Evolutionary conservation across 2,888 invertebrate species (phyloP), one percentile per base, ranked within the genome.

Genomic region (Tridacna gigas): DNA sequence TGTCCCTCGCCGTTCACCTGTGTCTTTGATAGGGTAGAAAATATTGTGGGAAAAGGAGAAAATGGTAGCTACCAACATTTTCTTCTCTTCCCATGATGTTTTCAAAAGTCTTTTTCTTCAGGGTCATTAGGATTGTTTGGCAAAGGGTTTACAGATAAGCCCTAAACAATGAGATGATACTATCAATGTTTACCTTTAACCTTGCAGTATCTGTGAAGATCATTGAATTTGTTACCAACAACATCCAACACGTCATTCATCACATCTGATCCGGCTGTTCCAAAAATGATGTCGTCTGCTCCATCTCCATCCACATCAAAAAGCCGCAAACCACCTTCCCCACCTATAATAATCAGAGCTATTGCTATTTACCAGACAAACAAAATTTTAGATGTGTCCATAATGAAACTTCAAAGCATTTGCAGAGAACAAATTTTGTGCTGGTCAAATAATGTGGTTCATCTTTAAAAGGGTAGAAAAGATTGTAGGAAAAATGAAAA

Each of bases 241-340:
- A 67, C 60, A 22, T 56, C 61, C 47, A 81, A 60, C 9, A 51
- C 37, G 20, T n/a, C 20, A 0, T 22, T 47, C 1, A 61, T n/a
- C 20, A 69, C 22, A 9, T 47, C 65, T 20, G 69, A 71, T 20
- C 37, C 51, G 20, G 83, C 85, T 45, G 90, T 61, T 37, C 91
- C 92, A 69, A 93, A 81, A 20, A 94, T 82, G 51, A 94, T 79
- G 82, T 94, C 94, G 75, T 92, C 88, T n/a, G 87, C 51, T 0
- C 93, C 93, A 86, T 94, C 94, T 47, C 89, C 91, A 87, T 94
- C 92, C 22, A 93, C 91, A 86, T 94, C 94, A 48, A 92, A 28
- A 76, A 94, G 74, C 20, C 82, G 45, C 11, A 91, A 56, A 74
- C 85, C 86, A 15, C 88, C 85, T 77, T 91, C 90, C 12, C 67